Evolutionary conservation across 2,113 vertebrate genomes (phyloP).

Genomic region (Piprites chloris): DNA sequence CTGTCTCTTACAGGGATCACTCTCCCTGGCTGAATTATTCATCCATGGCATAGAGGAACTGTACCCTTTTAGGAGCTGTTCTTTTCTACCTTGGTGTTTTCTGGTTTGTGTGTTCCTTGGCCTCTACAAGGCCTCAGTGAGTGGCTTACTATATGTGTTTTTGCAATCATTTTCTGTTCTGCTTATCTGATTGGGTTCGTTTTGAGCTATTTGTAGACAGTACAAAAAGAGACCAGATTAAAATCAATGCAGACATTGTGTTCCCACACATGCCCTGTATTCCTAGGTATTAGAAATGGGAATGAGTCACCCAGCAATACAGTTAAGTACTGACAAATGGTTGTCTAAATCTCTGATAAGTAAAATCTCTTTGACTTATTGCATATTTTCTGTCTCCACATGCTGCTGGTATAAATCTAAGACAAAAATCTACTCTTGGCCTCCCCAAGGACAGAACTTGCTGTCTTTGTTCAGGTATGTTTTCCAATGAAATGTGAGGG

Average conservation of each 20-base stretch:
- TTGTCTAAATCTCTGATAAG: conserved; percentile 46
- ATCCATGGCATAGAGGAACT: background rate
- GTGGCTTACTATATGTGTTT: background rate
- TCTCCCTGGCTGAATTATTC: background rate
- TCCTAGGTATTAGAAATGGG: conserved; percentile 42
- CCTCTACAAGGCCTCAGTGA: background rate
- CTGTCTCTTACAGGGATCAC: background rate
- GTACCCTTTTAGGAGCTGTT: background rate
- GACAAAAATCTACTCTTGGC: conserved; percentile 11
- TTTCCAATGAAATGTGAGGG: conserved; percentile 10
- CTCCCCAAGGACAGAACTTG: conserved; percentile 26
- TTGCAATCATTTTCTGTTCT: conserved; percentile 39
- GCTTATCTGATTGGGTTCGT: conserved; percentile 23
- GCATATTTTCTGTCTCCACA: conserved; percentile 19
- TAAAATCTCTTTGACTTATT: conserved; percentile 24
- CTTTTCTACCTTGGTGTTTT: background rate
- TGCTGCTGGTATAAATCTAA: conserved; percentile 11
- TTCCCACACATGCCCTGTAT: conserved; percentile 38
- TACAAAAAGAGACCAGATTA: conserved; percentile 50
- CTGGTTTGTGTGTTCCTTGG: background rate
- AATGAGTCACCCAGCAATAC: conserved; percentile 46
- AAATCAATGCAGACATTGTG: conserved; percentile 44
- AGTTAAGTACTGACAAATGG: conserved; percentile 58
- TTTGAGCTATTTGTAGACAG: conserved; percentile 41
- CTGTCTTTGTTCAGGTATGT: conserved; percentile 30